phyloP scores from a whole-genome alignment of 2,888 invertebrate genomes.

The Drosophila emarginata region DNA sequence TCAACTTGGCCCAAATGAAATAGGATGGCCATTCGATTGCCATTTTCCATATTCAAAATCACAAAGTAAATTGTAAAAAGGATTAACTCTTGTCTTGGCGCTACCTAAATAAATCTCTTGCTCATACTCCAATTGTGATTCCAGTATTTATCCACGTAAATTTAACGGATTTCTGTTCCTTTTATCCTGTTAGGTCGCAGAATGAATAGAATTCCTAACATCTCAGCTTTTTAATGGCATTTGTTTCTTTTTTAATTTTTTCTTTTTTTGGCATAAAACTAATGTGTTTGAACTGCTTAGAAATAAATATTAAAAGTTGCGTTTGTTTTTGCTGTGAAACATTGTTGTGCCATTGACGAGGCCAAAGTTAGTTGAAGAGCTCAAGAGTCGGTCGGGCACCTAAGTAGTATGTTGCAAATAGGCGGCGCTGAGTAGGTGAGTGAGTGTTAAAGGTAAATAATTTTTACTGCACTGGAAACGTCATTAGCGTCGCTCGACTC shows the following conservation, averaged over 20 bases:
- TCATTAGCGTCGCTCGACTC: slow-evolving; percentile 26
- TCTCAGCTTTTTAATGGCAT: not conserved
- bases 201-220: not conserved
- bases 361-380: not conserved
- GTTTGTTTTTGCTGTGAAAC: slow-evolving; percentile 9
- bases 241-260: not conserved
- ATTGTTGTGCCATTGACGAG: slow-evolving; percentile 18
- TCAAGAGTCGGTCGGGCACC: not conserved
- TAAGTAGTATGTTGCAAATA: slow-evolving; percentile 29
- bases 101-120: no score
- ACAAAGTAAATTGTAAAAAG: not conserved
- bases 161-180: no score
- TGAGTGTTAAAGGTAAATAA: slow-evolving; percentile 76
- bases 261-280: not conserved
- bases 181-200: no score
- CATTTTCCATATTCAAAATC: not conserved
- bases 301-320: slow-evolving; percentile 6
- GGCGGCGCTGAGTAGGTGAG: slow-evolving; percentile 74
- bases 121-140: no score
- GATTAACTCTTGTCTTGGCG: no score
- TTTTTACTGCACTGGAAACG: slow-evolving; percentile 60
- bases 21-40: not conserved
- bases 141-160: no score
- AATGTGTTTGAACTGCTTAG: slow-evolving; percentile 11
- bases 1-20: not conserved